Base-by-base conservation (phyloP, 2,113 vertebrate genomes). In the Phrynocephalus versicolor region DNA sequence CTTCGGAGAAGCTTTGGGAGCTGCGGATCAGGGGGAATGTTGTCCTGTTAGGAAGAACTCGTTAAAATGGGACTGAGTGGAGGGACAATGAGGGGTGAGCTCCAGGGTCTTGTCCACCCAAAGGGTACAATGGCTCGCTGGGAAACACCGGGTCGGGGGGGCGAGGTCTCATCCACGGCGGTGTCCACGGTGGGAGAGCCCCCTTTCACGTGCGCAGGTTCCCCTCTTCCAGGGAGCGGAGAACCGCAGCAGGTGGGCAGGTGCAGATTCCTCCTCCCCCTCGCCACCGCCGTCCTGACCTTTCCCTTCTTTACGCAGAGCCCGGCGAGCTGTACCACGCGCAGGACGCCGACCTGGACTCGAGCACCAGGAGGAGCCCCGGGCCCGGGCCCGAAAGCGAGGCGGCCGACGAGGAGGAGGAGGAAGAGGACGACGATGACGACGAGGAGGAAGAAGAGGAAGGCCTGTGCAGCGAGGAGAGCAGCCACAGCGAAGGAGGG, bases 381-480 rank as follows among this genome's bases (percentile, higher is more conserved):
- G 81, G 90, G 83, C 93, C 97, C 86, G 81, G 90, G 83, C 88
- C 96, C 0, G 97, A 97, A 90, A 97, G 97, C 41, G 97, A 89
- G 60, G 82, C 65, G 19, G 82, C 96, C 19, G 90, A 92, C 19
- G 84, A 85, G 1, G 83, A 86, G 3, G 94, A 97, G 6, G 97
- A 95, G 14, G 95, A 94, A 70, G 95, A 96, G 79, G 95, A 97
- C 73, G 97, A 96, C 91, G 95, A 97, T 51, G 97, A 97, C 86
- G 97, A 97, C 87, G 81, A 72, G 1, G 79, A 81, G 39, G 79
- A 85, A 23, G 94, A 93, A 85, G 95, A 96, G 27, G 94, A 93
- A 87, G 95, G 96, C 88, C 94, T 97, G 88, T 97, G 97, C 94
- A 95, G 97, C 77, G 97, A 97, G 89, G 97, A 97, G 89, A 97